phyloP scores from a whole-genome alignment of 2,797 vertebrate species.

The Neosilurus mollespiculum region DNA sequence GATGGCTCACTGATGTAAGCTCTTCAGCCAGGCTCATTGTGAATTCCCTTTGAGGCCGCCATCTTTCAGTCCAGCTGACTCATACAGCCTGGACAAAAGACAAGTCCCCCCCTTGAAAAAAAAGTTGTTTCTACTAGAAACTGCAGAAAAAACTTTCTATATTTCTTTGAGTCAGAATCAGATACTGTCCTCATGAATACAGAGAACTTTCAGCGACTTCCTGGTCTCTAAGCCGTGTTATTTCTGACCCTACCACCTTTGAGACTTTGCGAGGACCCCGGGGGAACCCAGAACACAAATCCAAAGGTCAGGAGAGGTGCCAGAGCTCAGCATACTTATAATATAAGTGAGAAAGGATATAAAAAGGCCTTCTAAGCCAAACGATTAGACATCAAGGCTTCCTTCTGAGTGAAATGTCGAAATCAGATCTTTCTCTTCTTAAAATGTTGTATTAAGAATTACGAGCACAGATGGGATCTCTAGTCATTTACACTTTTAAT shows the following conservation, averaged over 20 bases:
- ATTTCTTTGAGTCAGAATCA: conserved; percentile 6
- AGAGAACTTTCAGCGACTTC: conserved; percentile 7
- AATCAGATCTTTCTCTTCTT: neutral
- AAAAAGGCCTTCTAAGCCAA: neutral
- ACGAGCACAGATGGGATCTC: neutral
- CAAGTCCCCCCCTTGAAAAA: conserved; percentile 38
- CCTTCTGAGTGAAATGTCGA: neutral
- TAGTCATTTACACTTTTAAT: neutral
- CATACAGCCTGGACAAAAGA: conserved; percentile 38
- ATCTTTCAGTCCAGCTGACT: conserved; percentile 45
- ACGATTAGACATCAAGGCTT: neutral
- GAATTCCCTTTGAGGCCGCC: conserved; percentile 46
- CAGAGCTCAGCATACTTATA: neutral
- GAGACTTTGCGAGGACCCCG: neutral
- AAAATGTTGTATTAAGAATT: neutral
- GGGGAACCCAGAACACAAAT: conserved; percentile 16
- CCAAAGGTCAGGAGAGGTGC: conserved; percentile 6
- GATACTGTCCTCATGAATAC: conserved; percentile 29
- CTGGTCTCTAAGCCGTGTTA: neutral
- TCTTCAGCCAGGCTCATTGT: conserved; percentile 31
- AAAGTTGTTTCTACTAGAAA: conserved; percentile 20
- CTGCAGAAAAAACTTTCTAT: conserved; percentile 11
- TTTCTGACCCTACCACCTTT: conserved; percentile 6
- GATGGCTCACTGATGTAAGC: conserved; percentile 44
- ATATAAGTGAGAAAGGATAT: neutral